Evolutionary conservation across 2,888 invertebrate species (phyloP).

Genomic region (Chaetogeoica ovagalla): DNA sequence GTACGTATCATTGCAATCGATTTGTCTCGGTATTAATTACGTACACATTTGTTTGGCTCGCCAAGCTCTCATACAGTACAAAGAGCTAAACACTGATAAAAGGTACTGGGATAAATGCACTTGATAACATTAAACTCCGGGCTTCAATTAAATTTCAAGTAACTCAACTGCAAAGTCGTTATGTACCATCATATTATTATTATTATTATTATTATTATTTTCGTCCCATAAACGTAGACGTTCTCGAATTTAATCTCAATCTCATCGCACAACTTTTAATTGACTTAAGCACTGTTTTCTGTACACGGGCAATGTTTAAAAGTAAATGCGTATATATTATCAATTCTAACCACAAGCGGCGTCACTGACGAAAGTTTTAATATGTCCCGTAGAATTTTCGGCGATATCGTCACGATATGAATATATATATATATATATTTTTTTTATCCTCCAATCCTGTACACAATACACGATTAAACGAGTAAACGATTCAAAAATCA

Average conservation of each 20-base stretch:
- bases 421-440: background rate
- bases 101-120: constrained; percentile 5
- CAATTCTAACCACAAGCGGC: constrained; percentile 7
- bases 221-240: constrained; percentile 1
- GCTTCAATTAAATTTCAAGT: constrained; percentile 17
- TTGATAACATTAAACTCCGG: constrained; percentile 17
- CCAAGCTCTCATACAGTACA: constrained; percentile 1
- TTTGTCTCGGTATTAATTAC: constrained; percentile 26
- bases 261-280: constrained; percentile 40
- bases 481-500: too few relatives aligned
- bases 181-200: constrained; percentile 13
- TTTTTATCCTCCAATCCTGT: background rate
- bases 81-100: constrained; percentile 21
- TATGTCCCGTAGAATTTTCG: background rate
- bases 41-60: constrained; percentile 16
- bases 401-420: background rate
- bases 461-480: too few relatives aligned
- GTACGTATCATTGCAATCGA: background rate
- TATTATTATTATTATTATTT: constrained; percentile 28
- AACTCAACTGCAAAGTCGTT: constrained; percentile 33
- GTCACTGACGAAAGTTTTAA: constrained; percentile 1
- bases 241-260: constrained; percentile 34
- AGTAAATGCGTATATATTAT: constrained; percentile 22
- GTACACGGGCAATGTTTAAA: background rate
- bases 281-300: constrained; percentile 22